phyloP scores from a whole-genome alignment of 2,113 vertebrate genomes.

The Scopus umbretta region DNA sequence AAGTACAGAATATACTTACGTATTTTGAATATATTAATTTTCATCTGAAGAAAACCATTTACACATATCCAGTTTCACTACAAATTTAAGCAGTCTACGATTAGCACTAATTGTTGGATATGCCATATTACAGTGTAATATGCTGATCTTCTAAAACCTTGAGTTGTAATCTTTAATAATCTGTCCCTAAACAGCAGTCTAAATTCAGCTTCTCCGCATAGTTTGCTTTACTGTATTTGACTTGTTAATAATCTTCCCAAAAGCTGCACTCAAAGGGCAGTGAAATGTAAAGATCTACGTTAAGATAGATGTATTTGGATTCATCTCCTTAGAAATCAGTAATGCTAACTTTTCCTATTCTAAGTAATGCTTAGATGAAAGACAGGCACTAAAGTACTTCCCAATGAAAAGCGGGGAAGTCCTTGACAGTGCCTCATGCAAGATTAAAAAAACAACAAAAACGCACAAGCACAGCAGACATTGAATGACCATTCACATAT shows the following conservation, averaged over 20 bases:
- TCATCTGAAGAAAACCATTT: neutral
- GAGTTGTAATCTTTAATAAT: conserved; percentile 13
- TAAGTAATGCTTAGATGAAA: neutral
- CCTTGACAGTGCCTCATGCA: neutral
- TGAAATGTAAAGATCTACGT: neutral
- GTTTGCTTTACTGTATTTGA: neutral
- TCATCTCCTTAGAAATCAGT: neutral
- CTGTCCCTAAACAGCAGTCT: neutral
- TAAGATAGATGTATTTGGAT: neutral
- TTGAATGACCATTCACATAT: neutral
- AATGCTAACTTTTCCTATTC: neutral
- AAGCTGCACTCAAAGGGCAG: neutral
- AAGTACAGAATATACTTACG: neutral
- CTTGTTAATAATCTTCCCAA: neutral
- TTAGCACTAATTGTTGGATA: conserved; percentile 4
- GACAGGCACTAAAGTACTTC: neutral
- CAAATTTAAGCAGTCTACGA: neutral
- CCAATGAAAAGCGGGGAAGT: neutral
- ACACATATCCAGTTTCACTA: neutral
- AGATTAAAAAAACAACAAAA: neutral
- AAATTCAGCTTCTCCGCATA: neutral
- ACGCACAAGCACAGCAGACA: neutral
- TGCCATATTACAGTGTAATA: neutral
- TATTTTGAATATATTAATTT: neutral
- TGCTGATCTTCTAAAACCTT: conserved; percentile 17